Conservation (phyloP, 2,888 invertebrate species). For the Galeruca laticollis region DNA sequence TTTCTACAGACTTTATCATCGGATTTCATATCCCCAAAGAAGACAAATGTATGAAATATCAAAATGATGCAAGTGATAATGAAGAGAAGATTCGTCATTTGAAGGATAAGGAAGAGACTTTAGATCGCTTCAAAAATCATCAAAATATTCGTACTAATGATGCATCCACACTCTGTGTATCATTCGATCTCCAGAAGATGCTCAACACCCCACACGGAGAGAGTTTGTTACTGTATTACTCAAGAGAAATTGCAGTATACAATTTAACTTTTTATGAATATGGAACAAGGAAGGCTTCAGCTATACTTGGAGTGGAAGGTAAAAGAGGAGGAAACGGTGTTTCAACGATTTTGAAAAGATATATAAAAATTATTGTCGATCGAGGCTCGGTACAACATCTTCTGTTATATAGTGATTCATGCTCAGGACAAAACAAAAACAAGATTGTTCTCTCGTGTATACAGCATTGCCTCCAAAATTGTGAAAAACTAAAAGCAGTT, state of each 20-base stretch:
- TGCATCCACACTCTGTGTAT: too few relatives aligned
- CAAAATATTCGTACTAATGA: background rate
- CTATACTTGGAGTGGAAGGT: background rate
- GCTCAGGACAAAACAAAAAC: background rate
- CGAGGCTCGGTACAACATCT: background rate
- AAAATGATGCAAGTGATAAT: too few relatives aligned
- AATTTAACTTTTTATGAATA: background rate
- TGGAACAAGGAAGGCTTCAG: background rate
- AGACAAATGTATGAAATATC: too few relatives aligned
- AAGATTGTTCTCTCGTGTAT: background rate
- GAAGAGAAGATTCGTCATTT: too few relatives aligned
- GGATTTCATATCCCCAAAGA: too few relatives aligned
- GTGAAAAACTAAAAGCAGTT: background rate
- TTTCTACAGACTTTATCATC: too few relatives aligned
- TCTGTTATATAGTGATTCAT: background rate
- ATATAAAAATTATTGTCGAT: background rate
- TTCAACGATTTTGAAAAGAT: background rate
- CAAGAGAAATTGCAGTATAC: background rate
- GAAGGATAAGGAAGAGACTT: too few relatives aligned
- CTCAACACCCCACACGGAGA: constrained; percentile 47
- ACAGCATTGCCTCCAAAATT: background rate
- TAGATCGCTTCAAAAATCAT: too few relatives aligned
- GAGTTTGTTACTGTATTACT: constrained; percentile 50
- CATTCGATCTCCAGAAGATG: constrained; percentile 33
- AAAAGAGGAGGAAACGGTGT: background rate